Percentiles rank a stretch among this genome's conserved stretches.
Evolutionary conservation across 2,797 vertebrate genomes (phyloP).

Genomic region (Melopsittacus undulatus): DNA sequence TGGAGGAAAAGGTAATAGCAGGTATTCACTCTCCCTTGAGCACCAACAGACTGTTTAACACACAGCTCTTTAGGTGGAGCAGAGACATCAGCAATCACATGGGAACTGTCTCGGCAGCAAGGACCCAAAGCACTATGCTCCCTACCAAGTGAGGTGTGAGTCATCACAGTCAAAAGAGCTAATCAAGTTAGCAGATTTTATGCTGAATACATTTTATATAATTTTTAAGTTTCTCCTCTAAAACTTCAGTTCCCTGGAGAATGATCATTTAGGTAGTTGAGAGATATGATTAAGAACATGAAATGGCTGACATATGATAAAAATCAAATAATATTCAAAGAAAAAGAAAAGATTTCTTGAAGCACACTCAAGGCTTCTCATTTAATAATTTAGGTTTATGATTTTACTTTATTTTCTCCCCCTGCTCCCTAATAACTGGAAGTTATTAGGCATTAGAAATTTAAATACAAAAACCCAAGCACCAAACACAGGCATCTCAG

Average conservation of each 20-base stretch:
- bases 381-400: not conserved
- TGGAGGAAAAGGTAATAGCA: not conserved
- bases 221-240: constrained; percentile 54
- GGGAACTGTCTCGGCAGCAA: not conserved
- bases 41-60: not conserved
- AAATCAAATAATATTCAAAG: not conserved
- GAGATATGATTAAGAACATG: constrained; percentile 12
- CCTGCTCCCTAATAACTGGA: not conserved
- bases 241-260: constrained; percentile 36
- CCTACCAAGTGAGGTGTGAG: constrained; percentile 16
- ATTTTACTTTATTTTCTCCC: not conserved
- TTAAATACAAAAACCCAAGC: not conserved
- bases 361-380: not conserved
- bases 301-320: constrained; percentile 13
- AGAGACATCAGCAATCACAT: not conserved
- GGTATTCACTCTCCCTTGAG: not conserved
- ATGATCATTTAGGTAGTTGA: constrained; percentile 8
- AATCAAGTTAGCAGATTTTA: constrained; percentile 55
- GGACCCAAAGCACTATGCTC: not conserved
- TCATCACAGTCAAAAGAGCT: constrained; percentile 34
- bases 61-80: not conserved
- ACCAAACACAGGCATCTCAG: not conserved
- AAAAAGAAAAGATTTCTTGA: not conserved
- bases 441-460: not conserved
- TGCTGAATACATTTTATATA: constrained; percentile 40